A percentile compares a stretch with the other conserved stretches of the same genome.
Evolutionary conservation across 1,140 invertebrate species (phyloP).

Genomic region (Ooceraea biroi): DNA sequence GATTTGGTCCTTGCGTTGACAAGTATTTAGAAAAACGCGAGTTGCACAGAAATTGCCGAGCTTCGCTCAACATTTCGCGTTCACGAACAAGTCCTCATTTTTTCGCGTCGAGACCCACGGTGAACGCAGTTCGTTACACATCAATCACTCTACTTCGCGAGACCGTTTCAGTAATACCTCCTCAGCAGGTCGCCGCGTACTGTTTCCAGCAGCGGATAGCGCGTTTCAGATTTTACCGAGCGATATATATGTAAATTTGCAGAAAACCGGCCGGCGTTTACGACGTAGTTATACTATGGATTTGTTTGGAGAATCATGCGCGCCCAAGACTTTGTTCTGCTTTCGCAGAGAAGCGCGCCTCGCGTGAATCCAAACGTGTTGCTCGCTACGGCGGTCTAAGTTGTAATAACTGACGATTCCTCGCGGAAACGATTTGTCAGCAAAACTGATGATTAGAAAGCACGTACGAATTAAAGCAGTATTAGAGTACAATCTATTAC

Average conservation of each 20-base stretch:
- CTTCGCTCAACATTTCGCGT: constrained; percentile 12
- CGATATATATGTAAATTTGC: constrained; percentile 73
- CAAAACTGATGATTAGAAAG: constrained; percentile 33
- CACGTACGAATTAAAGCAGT: constrained; percentile 22
- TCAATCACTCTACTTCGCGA: constrained; percentile 56
- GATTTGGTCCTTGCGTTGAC: constrained; percentile 7
- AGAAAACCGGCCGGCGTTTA: constrained; percentile 64
- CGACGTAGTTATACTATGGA: constrained; percentile 1
- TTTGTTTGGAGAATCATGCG: constrained; percentile 62
- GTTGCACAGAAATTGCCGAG: neutral
- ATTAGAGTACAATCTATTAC: constrained; percentile 23
- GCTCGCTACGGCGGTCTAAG: neutral
- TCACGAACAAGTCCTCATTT: neutral
- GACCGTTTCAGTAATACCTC: constrained; percentile 43
- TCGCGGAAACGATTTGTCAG: constrained; percentile 35
- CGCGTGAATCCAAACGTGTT: constrained; percentile 2
- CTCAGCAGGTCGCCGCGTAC: constrained; percentile 22
- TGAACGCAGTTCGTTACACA: constrained; percentile 31
- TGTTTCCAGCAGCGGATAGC: constrained; percentile 9
- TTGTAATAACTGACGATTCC: constrained; percentile 44
- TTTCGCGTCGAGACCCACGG: constrained; percentile 6
- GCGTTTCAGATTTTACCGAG: constrained; percentile 34
- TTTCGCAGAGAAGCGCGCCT: constrained; percentile 21
- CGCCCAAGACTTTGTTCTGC: constrained; percentile 21
- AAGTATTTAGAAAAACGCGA: neutral